Percentiles rank a stretch among this genome's conserved stretches.
phyloP scores from a whole-genome alignment of 2,797 vertebrate genomes.

The Thalassophryne amazonica region DNA sequence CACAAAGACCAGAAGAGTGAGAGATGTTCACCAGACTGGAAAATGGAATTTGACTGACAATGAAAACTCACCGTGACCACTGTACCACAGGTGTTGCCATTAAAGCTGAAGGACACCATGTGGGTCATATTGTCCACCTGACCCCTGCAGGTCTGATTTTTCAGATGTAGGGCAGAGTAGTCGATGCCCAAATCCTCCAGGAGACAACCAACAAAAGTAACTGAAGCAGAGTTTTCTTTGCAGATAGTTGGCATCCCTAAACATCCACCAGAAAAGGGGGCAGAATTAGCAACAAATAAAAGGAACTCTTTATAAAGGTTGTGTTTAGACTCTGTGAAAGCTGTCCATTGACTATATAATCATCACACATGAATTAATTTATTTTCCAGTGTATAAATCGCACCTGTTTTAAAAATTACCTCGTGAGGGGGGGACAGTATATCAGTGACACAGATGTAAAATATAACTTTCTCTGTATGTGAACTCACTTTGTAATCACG shows the following conservation, averaged over 20 bases:
- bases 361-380: too few species aligned
- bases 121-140: slow-evolving; percentile 21
- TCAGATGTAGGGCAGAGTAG: slow-evolving; percentile 27
- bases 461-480: too few species aligned
- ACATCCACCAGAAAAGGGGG: neutral
- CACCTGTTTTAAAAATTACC: too few species aligned
- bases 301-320: neutral
- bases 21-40: neutral
- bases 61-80: slow-evolving; percentile 22
- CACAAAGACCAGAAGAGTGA: neutral
- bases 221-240: neutral
- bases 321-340: neutral
- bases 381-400: too few species aligned
- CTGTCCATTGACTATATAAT: too few species aligned
- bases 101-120: slow-evolving; percentile 30
- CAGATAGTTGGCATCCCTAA: slow-evolving; percentile 14
- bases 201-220: slow-evolving; percentile 15
- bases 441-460: too few species aligned
- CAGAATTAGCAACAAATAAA: neutral
- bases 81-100: slow-evolving; percentile 18
- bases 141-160: slow-evolving; percentile 24
- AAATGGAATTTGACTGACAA: neutral
- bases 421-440: too few species aligned
- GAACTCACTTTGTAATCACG: too few species aligned
- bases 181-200: slow-evolving; percentile 15